Percentiles rank a stretch among this genome's conserved stretches.
Conservation (phyloP, 2,113 vertebrate species). For the Lamprologus sp. region DNA sequence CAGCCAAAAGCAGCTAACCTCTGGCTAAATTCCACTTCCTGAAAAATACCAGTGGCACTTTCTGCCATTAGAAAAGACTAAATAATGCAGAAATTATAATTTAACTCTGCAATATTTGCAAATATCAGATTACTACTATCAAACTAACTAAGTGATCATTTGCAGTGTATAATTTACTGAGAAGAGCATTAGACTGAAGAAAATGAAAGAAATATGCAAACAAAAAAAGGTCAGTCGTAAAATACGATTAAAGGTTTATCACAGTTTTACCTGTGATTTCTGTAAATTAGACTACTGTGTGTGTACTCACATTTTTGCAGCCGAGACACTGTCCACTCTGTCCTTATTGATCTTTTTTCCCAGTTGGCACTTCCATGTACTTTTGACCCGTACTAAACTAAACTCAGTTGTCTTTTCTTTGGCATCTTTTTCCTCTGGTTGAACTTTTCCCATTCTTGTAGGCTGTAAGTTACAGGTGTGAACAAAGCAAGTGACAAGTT, state of each 20-base stretch:
- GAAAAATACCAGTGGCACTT: neutral
- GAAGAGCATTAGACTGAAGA: neutral
- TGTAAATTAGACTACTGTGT: neutral
- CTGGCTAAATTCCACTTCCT: neutral
- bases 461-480: neutral
- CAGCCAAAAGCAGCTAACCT: neutral
- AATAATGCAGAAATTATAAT: neutral
- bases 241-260: neutral
- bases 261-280: neutral
- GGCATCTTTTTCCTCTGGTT: neutral
- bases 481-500: neutral
- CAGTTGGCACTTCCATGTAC: slow-evolving; percentile 65
- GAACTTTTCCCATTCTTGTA: slow-evolving; percentile 33
- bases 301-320: slow-evolving; percentile 78
- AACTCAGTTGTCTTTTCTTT: slow-evolving; percentile 61
- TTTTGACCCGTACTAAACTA: slow-evolving; percentile 69
- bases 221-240: neutral
- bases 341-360: slow-evolving; percentile 28
- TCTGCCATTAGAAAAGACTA: neutral
- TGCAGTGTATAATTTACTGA: neutral
- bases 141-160: neutral
- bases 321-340: slow-evolving; percentile 53
- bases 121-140: neutral
- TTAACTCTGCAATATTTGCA: too few species aligned
- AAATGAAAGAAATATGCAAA: neutral